These are phyloP conservation scores for Graphium colonna DNA, from an alignment of 2,888 invertebrate genomes.

Conservation along the genomic window DNA sequence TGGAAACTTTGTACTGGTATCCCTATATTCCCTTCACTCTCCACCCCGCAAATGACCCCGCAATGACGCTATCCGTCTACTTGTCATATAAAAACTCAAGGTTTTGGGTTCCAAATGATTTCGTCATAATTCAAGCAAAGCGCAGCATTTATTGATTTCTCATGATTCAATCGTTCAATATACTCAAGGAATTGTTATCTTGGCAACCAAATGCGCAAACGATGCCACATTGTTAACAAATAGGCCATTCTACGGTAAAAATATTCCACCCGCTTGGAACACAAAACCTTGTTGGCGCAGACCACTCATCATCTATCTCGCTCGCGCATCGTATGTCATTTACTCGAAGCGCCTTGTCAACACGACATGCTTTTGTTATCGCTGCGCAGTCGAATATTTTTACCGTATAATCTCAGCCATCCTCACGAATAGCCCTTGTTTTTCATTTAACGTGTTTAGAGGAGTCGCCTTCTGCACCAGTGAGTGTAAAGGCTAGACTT, in stretches of 20 bases:
- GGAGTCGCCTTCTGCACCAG: constrained; percentile 92
- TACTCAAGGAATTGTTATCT: constrained; percentile 4
- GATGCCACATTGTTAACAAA: constrained; percentile 2
- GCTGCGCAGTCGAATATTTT: constrained; percentile 70
- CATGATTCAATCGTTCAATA: not conserved
- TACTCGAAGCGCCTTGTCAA: constrained; percentile 51
- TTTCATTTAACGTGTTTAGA: constrained; percentile 53
- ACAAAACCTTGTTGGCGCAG: constrained; percentile 62
- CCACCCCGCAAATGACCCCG: constrained; percentile 34
- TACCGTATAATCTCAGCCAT: constrained; percentile 51
- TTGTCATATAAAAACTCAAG: constrained; percentile 50
- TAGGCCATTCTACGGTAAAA: constrained; percentile 25
- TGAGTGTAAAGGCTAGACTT: constrained; percentile 91
- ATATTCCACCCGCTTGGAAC: constrained; percentile 62
- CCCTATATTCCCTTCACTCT: constrained; percentile 38
- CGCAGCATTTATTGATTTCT: constrained; percentile 23
- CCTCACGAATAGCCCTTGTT: constrained; percentile 48
- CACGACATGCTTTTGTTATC: constrained; percentile 64
- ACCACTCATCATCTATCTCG: constrained; percentile 49
- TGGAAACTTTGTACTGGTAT: constrained; percentile 42
- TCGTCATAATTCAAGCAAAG: constrained; percentile 38
- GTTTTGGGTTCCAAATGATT: constrained; percentile 70
- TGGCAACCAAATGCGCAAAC: not conserved
- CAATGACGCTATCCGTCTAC: constrained; percentile 40
- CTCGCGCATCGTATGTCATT: constrained; percentile 51